Evolutionary conservation across 2,888 invertebrate genomes (phyloP).

Genomic region (Monoplex corrugatus): DNA sequence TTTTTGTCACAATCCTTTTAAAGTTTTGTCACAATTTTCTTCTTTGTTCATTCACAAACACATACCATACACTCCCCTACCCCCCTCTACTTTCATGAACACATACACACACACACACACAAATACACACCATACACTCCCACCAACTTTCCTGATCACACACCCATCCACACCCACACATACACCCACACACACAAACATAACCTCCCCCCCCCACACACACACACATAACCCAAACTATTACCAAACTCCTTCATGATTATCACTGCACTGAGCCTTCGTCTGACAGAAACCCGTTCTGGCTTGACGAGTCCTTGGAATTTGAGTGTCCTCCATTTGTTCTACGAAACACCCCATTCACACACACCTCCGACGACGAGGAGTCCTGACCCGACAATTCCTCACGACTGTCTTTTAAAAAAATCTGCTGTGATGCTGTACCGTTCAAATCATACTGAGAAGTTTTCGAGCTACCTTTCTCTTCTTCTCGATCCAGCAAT

Average conservation of each 20-base stretch:
- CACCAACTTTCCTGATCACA: neutral
- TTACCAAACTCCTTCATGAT: neutral
- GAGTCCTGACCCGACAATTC: neutral
- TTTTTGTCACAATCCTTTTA: too few species aligned
- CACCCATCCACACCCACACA: neutral
- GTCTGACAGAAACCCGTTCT: neutral
- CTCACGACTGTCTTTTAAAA: neutral
- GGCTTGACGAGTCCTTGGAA: neutral
- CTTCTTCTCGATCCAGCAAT: neutral
- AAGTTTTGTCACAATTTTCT: too few species aligned
- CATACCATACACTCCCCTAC: too few species aligned
- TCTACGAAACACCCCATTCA: neutral
- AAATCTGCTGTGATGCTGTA: neutral
- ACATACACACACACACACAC: too few species aligned
- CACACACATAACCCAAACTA: neutral
- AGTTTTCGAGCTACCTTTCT: neutral
- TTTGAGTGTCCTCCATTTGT: neutral
- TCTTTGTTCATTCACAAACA: too few species aligned
- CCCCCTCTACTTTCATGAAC: too few species aligned
- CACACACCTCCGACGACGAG: neutral
- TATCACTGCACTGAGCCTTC: neutral
- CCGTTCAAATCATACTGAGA: neutral
- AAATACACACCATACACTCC: neutral
- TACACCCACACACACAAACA: neutral
- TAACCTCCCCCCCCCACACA: neutral